These are phyloP conservation scores for Xestobium rufovillosum DNA, from an alignment of 2,888 invertebrate species.

Conservation along the genomic window DNA sequence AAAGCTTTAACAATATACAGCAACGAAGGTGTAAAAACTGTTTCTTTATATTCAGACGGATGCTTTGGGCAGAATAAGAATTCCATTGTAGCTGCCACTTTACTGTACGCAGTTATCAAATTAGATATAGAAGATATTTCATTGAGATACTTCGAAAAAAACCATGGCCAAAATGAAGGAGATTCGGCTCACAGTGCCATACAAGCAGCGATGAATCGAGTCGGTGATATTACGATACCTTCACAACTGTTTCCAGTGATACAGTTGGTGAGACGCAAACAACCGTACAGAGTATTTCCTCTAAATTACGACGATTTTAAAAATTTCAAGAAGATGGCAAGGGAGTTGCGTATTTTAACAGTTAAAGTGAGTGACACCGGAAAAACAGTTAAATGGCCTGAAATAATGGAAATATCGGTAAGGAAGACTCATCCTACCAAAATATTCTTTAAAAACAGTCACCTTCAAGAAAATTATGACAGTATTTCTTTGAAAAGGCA, in stretches of 20 bases:
- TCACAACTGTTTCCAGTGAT: slow-evolving; percentile 15
- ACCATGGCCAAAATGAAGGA: slow-evolving; percentile 11
- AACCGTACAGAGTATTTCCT: slow-evolving; percentile 11
- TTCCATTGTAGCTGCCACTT: slow-evolving; percentile 15
- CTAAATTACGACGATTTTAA: slow-evolving; percentile 7
- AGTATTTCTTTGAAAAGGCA: slow-evolving; percentile 9
- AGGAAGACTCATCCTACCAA: slow-evolving; percentile 8
- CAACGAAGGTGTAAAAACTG: slow-evolving; percentile 7
- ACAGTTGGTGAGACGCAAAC: slow-evolving; percentile 7
- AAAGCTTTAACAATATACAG: slow-evolving; percentile 11
- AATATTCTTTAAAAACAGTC: slow-evolving; percentile 11
- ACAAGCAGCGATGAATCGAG: slow-evolving; percentile 6
- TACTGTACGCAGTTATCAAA: slow-evolving; percentile 6
- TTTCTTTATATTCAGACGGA: slow-evolving; percentile 15
- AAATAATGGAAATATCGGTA: slow-evolving; percentile 7
- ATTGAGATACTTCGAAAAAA: slow-evolving; percentile 6
- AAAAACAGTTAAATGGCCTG: slow-evolving; percentile 8
- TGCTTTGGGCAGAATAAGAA: slow-evolving; percentile 15
- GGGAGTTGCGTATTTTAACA: too few relatives aligned
- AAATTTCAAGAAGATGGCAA: too few relatives aligned
- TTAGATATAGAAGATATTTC: slow-evolving; percentile 5
- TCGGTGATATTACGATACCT: slow-evolving; percentile 11
- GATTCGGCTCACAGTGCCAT: slow-evolving; percentile 5
- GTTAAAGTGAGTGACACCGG: too few relatives aligned
- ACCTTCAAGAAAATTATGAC: slow-evolving; percentile 6